phyloP scores from a whole-genome alignment of 2,797 vertebrate genomes.

The Falco peregrinus region DNA sequence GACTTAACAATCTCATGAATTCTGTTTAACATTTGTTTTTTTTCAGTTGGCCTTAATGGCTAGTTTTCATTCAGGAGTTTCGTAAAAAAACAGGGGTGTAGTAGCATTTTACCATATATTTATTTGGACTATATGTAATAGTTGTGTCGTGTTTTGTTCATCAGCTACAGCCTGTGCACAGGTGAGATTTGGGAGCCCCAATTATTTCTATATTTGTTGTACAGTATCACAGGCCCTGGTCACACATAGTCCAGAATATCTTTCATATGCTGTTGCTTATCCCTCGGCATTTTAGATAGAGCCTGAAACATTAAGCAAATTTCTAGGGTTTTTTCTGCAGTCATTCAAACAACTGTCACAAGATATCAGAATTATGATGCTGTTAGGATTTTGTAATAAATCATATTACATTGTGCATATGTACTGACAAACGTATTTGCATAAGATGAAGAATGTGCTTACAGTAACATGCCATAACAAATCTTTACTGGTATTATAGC shows the following conservation, averaged over 20 bases:
- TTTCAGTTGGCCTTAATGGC: neutral
- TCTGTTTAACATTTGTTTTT: neutral
- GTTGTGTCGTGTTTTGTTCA: neutral
- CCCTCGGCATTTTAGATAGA: neutral
- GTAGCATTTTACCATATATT: neutral
- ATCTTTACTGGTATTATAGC: neutral
- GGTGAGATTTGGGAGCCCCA: neutral
- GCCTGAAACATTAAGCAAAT: neutral
- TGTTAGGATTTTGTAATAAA: neutral
- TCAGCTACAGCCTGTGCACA: neutral
- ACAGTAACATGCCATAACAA: neutral
- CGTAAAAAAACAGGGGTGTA: neutral
- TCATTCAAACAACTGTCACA: neutral
- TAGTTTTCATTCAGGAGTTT: neutral
- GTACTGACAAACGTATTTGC: neutral
- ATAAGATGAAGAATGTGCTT: neutral
- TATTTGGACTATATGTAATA: neutral
- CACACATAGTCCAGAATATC: neutral
- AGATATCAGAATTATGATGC: neutral
- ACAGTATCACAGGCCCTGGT: neutral
- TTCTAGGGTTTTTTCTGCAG: neutral
- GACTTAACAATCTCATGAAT: neutral
- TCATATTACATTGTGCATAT: neutral
- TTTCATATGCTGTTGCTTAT: neutral
- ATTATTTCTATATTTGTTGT: neutral